Percentiles rank a stretch among this genome's conserved stretches.
These are phyloP conservation scores for Halyomorpha halys DNA, from an alignment of 1,140 invertebrate genomes.

Conservation along the genomic window DNA sequence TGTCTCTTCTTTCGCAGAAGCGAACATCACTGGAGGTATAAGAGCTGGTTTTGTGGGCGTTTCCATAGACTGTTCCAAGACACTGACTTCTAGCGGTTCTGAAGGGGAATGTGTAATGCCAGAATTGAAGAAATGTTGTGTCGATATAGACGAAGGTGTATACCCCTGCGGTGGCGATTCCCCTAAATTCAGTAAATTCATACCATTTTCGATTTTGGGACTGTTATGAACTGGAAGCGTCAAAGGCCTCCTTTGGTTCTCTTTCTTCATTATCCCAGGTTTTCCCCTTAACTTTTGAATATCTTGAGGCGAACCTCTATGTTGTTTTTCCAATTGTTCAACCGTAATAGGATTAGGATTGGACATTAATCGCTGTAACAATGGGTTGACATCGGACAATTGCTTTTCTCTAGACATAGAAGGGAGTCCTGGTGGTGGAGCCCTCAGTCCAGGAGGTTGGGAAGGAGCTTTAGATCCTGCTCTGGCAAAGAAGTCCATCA, in stretches of 20 bases:
- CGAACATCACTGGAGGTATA: slow-evolving; percentile 76
- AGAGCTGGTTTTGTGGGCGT: slow-evolving; percentile 54
- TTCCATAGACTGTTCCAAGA: slow-evolving; percentile 37
- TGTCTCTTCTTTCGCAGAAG: slow-evolving; percentile 35
- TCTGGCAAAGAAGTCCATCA: slow-evolving; percentile 75
- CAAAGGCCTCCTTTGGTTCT: neutral
- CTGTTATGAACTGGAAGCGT: slow-evolving; percentile 4
- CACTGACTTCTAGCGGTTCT: slow-evolving; percentile 31
- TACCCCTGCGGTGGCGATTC: neutral
- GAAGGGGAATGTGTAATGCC: slow-evolving; percentile 17
- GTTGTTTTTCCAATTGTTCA: slow-evolving; percentile 80
- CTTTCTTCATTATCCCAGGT: neutral
- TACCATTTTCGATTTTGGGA: slow-evolving; percentile 39
- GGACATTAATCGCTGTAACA: slow-evolving; percentile 48
- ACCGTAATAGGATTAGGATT: slow-evolving; percentile 68
- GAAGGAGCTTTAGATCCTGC: slow-evolving; percentile 43
- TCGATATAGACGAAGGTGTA: slow-evolving; percentile 33
- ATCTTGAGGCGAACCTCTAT: slow-evolving; percentile 40
- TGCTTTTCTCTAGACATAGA: neutral
- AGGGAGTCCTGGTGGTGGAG: slow-evolving; percentile 22
- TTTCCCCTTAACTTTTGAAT: neutral
- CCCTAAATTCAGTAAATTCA: slow-evolving; percentile 42
- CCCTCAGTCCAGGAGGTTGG: slow-evolving; percentile 21
- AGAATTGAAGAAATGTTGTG: slow-evolving; percentile 30
- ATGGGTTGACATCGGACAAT: slow-evolving; percentile 22